Conservation (phyloP, 1,140 invertebrate genomes). For the Zaprionus capensis region DNA sequence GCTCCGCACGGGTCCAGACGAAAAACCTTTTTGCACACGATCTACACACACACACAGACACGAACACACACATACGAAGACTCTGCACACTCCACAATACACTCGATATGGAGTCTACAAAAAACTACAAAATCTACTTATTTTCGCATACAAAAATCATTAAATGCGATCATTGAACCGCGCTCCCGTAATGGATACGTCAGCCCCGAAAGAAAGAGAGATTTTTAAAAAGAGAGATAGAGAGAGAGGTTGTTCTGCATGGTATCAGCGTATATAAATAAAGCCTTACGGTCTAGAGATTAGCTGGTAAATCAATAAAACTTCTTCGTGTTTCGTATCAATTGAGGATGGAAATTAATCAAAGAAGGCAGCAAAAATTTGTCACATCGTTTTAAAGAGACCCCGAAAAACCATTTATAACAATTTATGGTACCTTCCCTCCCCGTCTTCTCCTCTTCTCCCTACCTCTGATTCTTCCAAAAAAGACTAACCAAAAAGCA, state of each 20-base stretch:
- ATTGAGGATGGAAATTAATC: conserved; percentile 57
- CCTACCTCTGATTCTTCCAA: neutral
- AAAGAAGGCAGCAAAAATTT: conserved; percentile 65
- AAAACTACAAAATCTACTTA: conserved; percentile 76
- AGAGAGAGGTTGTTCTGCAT: neutral
- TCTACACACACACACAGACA: conserved; percentile 7
- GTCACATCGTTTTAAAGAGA: conserved; percentile 61
- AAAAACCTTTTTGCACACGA: conserved; percentile 62
- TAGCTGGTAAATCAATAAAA: conserved; percentile 62
- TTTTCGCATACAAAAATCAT: conserved; percentile 82
- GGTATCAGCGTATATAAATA: conserved; percentile 69
- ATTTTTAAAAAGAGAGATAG: neutral
- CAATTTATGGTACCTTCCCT: conserved; percentile 47
- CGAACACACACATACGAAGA: neutral
- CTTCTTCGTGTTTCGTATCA: conserved; percentile 10
- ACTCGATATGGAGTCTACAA: conserved; percentile 48
- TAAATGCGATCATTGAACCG: conserved; percentile 79
- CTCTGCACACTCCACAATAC: conserved; percentile 42
- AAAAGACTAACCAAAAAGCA: conserved; percentile 45
- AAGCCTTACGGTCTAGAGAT: conserved; percentile 61
- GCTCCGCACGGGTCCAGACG: conserved; percentile 68
- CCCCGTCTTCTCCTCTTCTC: neutral
- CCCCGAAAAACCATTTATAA: conserved; percentile 38
- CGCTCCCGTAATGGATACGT: conserved; percentile 47
- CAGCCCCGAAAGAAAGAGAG: neutral